phyloP scores from a whole-genome alignment of 92 coral and sea anemone species.

The Porites cylindrica region DNA sequence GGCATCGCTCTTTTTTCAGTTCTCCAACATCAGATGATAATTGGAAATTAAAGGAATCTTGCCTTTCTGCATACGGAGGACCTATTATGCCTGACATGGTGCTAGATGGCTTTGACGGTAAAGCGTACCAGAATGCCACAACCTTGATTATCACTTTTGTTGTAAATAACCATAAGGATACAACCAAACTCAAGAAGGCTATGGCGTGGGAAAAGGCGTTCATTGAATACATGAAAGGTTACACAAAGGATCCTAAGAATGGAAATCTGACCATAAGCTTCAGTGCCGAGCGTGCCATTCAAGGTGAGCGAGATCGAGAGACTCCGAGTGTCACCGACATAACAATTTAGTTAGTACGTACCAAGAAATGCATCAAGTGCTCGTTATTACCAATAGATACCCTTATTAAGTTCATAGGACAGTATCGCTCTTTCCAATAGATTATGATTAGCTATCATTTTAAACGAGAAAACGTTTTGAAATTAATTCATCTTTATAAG shows the following conservation, averaged over 20 bases:
- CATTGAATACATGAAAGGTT: conserved; percentile 73
- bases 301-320: too few relatives aligned
- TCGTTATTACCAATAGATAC: too few relatives aligned
- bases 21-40: conserved; percentile 76
- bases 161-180: conserved; percentile 78
- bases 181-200: conserved; percentile 75
- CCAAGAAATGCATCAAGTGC: too few relatives aligned
- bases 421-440: too few relatives aligned
- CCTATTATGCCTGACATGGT: conserved; percentile 84
- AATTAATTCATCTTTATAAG: too few relatives aligned
- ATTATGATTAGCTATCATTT: too few relatives aligned
- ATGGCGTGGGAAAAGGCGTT: conserved; percentile 93
- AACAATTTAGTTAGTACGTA: too few relatives aligned
- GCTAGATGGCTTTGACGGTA: conserved; percentile 81
- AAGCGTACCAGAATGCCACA: conserved; percentile 78
- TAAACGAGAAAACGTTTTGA: too few relatives aligned
- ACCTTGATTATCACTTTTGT: conserved; percentile 82
- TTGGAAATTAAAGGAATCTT: conserved; percentile 59
- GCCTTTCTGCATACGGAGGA: conserved; percentile 79
- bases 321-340: too few relatives aligned
- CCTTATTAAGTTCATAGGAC: too few relatives aligned
- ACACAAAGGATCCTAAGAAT: neutral
- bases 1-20: conserved; percentile 34
- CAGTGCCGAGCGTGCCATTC: too few relatives aligned
- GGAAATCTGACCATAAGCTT: neutral